phyloP scores from a whole-genome alignment of 2,888 invertebrate genomes.

The Neocrepidodera transversa region DNA sequence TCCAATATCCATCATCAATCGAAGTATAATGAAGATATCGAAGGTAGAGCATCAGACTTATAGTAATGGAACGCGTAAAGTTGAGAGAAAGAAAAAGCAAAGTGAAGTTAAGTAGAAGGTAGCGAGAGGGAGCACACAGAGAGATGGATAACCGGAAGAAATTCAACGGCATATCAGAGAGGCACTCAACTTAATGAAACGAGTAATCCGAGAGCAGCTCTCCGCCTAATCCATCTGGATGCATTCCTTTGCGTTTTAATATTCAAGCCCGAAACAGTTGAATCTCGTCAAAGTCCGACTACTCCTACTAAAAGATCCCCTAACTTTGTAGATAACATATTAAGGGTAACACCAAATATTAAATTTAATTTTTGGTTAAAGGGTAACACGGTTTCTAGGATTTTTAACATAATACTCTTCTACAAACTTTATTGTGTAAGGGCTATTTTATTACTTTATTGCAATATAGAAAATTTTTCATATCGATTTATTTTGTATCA shows the following conservation, averaged over 20 bases:
- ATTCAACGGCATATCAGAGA: constrained; percentile 57
- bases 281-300: constrained; percentile 44
- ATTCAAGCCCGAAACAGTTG: constrained; percentile 59
- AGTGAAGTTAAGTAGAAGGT: constrained; percentile 21
- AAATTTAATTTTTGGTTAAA: too few species aligned
- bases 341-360: neutral
- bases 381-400: too few species aligned
- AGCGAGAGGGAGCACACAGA: constrained; percentile 21
- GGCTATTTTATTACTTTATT: too few species aligned
- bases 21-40: constrained; percentile 56
- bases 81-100: constrained; percentile 36
- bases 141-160: constrained; percentile 52
- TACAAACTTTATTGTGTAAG: too few species aligned
- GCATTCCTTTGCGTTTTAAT: constrained; percentile 61
- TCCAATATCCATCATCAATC: constrained; percentile 36
- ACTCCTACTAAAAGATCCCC: neutral
- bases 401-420: too few species aligned
- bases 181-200: constrained; percentile 67
- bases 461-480: too few species aligned
- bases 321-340: constrained; percentile 24
- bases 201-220: constrained; percentile 63
- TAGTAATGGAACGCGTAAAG: constrained; percentile 56
- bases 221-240: constrained; percentile 60
- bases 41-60: constrained; percentile 41
- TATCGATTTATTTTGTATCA: too few species aligned